Percentiles rank a stretch among this genome's conserved stretches.
Evolutionary conservation across 1,140 invertebrate species (phyloP).

Genomic region (Drosophila eugracilis): DNA sequence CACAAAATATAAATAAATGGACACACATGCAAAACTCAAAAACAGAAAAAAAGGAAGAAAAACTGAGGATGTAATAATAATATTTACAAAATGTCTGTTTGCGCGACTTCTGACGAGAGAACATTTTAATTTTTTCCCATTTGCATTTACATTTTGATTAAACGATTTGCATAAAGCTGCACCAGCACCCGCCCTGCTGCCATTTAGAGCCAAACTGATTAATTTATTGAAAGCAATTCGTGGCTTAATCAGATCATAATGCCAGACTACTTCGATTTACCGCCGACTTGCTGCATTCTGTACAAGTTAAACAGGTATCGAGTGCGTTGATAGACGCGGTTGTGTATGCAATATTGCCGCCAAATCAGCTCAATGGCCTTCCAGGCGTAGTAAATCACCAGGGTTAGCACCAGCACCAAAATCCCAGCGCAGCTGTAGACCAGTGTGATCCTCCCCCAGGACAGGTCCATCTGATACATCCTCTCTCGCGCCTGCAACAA

Average conservation of each 20-base stretch:
- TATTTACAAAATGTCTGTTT: conserved; percentile 81
- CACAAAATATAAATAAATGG: conserved; percentile 59
- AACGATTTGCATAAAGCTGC: conserved; percentile 67
- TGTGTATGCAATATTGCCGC: neutral
- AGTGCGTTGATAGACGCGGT: neutral
- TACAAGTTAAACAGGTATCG: conserved; percentile 2
- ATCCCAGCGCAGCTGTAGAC: conserved; percentile 8
- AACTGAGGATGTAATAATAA: conserved; percentile 66
- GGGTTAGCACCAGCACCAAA: conserved; percentile 10
- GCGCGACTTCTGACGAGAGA: conserved; percentile 62
- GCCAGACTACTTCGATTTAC: neutral
- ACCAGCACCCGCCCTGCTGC: conserved; percentile 16
- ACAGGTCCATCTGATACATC: conserved; percentile 22
- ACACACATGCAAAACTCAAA: conserved; percentile 35
- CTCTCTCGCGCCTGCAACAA: conserved; percentile 1
- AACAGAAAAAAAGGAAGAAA: conserved; percentile 44
- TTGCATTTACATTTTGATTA: conserved; percentile 80
- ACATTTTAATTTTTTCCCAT: conserved; percentile 77
- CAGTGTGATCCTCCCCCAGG: conserved; percentile 9
- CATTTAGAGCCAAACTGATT: conserved; percentile 27
- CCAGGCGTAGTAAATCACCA: conserved; percentile 13
- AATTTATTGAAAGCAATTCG: conserved; percentile 42
- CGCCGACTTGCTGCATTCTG: neutral
- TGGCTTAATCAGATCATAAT: conserved; percentile 22
- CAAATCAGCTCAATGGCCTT: neutral